A percentile compares a stretch with the other conserved stretches of the same genome.
Evolutionary conservation across 2,888 invertebrate genomes (phyloP).

Genomic region (Andrena fulva): DNA sequence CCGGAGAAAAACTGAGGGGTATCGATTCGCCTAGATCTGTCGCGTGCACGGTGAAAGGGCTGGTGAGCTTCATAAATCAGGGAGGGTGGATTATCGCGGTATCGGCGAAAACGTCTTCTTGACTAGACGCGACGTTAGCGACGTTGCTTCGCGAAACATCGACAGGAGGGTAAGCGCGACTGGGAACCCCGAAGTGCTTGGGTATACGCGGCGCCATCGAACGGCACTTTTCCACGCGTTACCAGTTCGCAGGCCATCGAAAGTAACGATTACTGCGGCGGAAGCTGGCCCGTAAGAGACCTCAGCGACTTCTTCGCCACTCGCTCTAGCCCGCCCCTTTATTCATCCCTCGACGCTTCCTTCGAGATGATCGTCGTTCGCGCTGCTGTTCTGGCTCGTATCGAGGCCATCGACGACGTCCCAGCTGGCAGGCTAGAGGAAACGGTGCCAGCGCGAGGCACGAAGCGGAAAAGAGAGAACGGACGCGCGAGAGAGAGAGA

Average conservation of each 20-base stretch:
- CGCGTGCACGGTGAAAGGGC: neutral
- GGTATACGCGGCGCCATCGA: neutral
- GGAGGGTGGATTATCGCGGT: neutral
- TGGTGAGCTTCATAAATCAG: neutral
- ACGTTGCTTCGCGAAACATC: neutral
- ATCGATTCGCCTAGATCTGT: neutral
- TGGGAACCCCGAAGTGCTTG: neutral
- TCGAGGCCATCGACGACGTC: neutral
- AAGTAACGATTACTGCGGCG: constrained; percentile 61
- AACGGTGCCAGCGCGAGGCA: neutral
- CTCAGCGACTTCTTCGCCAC: constrained; percentile 1
- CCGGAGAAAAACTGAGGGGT: neutral
- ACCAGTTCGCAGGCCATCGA: constrained; percentile 32
- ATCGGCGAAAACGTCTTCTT: neutral
- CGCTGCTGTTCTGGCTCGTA: constrained; percentile 14
- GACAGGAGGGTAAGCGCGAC: neutral
- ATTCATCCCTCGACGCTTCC: constrained; percentile 42
- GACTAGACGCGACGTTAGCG: neutral
- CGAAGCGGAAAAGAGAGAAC: neutral
- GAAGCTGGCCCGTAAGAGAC: constrained; percentile 14
- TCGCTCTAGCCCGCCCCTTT: constrained; percentile 21
- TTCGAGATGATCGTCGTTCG: constrained; percentile 24
- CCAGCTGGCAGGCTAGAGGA: neutral
- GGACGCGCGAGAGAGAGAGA: neutral
- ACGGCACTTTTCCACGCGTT: constrained; percentile 24